Base-by-base conservation (phyloP, 2,888 invertebrate species). In the Meiosimyza platycephala region DNA sequence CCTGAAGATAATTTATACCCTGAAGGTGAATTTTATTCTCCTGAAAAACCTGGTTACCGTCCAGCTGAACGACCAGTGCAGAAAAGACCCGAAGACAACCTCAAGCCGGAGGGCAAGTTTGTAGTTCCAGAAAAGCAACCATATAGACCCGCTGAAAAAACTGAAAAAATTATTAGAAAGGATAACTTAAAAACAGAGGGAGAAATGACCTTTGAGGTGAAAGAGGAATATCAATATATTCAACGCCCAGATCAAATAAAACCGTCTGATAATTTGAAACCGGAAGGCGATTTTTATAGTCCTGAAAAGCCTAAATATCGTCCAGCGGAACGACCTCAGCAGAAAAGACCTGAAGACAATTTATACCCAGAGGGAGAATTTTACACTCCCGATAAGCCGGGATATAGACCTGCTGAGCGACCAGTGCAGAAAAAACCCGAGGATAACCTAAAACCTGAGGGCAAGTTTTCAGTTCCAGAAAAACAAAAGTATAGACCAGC, bases 261-360 rank as follows among this genome's bases (percentile, higher is more conserved):
- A 81, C 90, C 88, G 75, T 88, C 88, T 75, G 92, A 92, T 78
- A 92, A 92, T 81, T 87, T 92, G 12, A 89, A 88, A 54, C 90
- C 91, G 55, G 90, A 90, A 79, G 89, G 89, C 0, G 87, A 88
- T 1, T 88, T 88, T 52, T 85, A 84, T 40, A 70, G 76, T 22
- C 83, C 82, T 0, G 84, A 85, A 50, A 87, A 85, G 66, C 83
- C 84, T 0, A 78, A 84, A 40, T 77, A 72, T 80, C 84, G 84
- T 22, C 89, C 89, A 51, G 86, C 82, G 0, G 89, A 89, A 63
- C 80, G 89, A 59, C 88, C 88, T 1, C 82, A 85, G 15, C 88
- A 86, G 9, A 89, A 82, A 5, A 88, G 84, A 72, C 90, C 89
- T 0, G 75, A 79, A 48, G 91, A 92, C 77, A 91, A 92, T 78